phyloP scores from a whole-genome alignment of 1,140 invertebrate genomes.

The Drosophila nasuta region DNA sequence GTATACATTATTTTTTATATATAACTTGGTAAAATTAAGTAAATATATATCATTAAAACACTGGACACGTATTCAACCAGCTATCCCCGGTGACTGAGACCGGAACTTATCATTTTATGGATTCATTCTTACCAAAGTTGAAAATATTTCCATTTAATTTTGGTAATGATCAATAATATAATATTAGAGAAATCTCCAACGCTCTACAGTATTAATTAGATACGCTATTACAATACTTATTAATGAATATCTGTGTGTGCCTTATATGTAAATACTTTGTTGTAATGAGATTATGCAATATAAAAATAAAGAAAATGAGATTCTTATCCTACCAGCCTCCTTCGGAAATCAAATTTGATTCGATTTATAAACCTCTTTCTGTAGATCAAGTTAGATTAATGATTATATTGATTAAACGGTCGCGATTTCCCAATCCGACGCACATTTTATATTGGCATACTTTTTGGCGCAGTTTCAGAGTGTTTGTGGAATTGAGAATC shows the following conservation, averaged over 20 bases:
- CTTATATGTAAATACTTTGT: not conserved
- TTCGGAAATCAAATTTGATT: conserved; percentile 30
- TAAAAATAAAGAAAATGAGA: conserved; percentile 8
- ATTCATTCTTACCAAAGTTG: conserved; percentile 15
- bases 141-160: conserved; percentile 10
- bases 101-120: conserved; percentile 10
- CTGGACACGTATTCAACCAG: conserved; percentile 54
- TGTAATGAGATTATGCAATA: conserved; percentile 1
- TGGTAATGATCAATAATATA: conserved; percentile 31
- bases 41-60: conserved; percentile 35
- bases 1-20: conserved; percentile 6
- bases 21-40: conserved; percentile 21
- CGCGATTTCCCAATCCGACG: not conserved
- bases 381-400: not conserved
- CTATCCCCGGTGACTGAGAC: conserved; percentile 7
- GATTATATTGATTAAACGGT: not conserved
- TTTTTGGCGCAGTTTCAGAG: not conserved
- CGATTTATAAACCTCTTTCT: conserved; percentile 14
- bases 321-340: conserved; percentile 60
- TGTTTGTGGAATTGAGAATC: not conserved
- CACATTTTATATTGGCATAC: not conserved
- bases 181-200: conserved; percentile 11
- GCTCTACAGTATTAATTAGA: not conserved
- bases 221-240: not conserved
- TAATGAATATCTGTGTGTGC: not conserved